Conservation (phyloP, 1,140 invertebrate species). For the Sogatella furcifera region DNA sequence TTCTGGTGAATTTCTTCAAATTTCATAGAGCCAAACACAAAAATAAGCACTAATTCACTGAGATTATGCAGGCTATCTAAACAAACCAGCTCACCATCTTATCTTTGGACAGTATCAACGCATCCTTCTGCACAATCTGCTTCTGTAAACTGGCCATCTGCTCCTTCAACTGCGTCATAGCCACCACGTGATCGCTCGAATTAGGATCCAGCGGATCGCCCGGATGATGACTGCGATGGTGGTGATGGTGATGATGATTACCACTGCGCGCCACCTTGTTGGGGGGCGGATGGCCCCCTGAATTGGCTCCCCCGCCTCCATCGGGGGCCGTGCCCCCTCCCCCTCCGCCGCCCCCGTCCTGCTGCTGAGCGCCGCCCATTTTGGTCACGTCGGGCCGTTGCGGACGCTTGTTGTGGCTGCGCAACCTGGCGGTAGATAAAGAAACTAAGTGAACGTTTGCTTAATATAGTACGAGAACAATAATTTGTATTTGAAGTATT, state of each 20-base stretch:
- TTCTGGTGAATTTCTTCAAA: no score
- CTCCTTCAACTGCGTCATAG: constrained; percentile 87
- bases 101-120: constrained; percentile 77
- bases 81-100: constrained; percentile 57
- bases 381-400: constrained; percentile 43
- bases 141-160: constrained; percentile 88
- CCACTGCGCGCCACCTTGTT: constrained; percentile 35
- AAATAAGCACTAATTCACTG: no score
- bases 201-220: constrained; percentile 56
- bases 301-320: background rate
- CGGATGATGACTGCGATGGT: constrained; percentile 19
- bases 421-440: constrained; percentile 10
- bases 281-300: no score
- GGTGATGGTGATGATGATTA: constrained; percentile 4
- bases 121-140: constrained; percentile 74
- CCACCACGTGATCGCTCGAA: constrained; percentile 86
- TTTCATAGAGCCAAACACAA: no score
- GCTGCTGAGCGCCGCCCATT: background rate
- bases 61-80: no score
- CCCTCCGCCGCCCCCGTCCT: background rate
- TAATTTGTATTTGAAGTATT: no score
- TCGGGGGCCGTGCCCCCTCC: constrained; percentile 7
- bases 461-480: no score
- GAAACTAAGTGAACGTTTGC: no score
- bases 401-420: constrained; percentile 27